Evolutionary conservation across 2,797 vertebrate genomes (phyloP), one percentile per base, ranked within the genome.

Genomic region (Enteromius afrohamiltoni): DNA sequence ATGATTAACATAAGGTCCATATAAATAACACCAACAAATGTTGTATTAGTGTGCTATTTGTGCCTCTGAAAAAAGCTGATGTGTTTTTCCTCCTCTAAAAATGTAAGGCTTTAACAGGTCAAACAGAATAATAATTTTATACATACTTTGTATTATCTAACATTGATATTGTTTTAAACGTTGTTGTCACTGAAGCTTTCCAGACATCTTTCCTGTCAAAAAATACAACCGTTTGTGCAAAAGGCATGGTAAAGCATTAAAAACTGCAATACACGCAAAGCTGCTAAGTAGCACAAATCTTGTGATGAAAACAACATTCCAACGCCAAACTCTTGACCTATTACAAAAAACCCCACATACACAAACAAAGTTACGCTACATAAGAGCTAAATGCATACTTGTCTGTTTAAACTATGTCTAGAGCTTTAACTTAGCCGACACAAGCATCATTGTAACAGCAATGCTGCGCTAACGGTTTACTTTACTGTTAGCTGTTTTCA

Each of bases 401-500:
- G 3, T 37, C 31, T 55, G 58, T 23, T 42, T 17, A 3, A 53
- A 53, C 13, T 42, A 42, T 6, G n/a, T 76, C 13, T 23, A 42
- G 60, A 11, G 10, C 23, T 68, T 45, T 13, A 45, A 45, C 42
- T 77, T 31, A 68, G 73, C 60, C 42, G 60, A 68, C 49, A 82
- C 42, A 13, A 34, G 1, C 45, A 67, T 53, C 34, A 53, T 6
- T 65, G 49, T 55, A 82, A 67, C 70, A 58, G 23, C 64, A 55
- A 69, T 10, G 42, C 26, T 26, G 71, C 16, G 75, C 75, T 83
- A 83, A 83, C 82, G 75, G 82, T 62, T 77, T 68, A 42, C 65
- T 47, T 40, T 40, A 40, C 10, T 70, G 53, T 67, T 76, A 60
- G 26, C 75, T 78, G 55, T 21, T 62, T 14, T 34, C 9, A 70